phyloP scores from a whole-genome alignment of 2,888 invertebrate species.

The Drosophila trichaetosa region DNA sequence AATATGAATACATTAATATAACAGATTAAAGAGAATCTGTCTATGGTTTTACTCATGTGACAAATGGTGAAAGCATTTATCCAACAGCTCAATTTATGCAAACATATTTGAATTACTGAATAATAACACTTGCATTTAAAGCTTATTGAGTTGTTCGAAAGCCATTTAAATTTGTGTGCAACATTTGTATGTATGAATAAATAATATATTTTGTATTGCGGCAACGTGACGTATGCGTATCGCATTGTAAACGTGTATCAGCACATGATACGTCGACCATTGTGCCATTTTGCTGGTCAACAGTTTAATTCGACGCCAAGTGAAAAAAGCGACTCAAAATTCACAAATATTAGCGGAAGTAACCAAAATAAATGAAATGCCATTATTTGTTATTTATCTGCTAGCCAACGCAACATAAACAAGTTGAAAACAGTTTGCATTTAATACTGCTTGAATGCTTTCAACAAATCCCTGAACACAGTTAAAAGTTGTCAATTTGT shows the following conservation, averaged over 20 bases:
- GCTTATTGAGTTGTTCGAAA: slow-evolving; percentile 12
- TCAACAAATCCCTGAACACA: slow-evolving; percentile 31
- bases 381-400: background rate
- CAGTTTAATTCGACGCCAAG: slow-evolving; percentile 32
- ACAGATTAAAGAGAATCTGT: background rate
- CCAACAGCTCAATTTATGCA: slow-evolving; percentile 1
- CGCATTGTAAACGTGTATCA: slow-evolving; percentile 16
- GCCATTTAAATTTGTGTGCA: background rate
- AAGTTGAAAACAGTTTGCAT: slow-evolving; percentile 15
- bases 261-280: slow-evolving; percentile 25
- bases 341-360: slow-evolving; percentile 22
- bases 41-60: background rate
- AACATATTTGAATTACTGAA: slow-evolving; percentile 11
- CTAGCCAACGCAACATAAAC: slow-evolving; percentile 10
- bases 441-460: slow-evolving; percentile 22
- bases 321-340: slow-evolving; percentile 14
- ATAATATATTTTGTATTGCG: slow-evolving; percentile 17
- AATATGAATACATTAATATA: background rate
- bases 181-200: background rate
- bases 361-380: slow-evolving; percentile 4
- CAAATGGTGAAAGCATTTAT: slow-evolving; percentile 4
- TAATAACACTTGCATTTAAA: slow-evolving; percentile 18
- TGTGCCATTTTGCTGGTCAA: slow-evolving; percentile 29
- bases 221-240: slow-evolving; percentile 44
- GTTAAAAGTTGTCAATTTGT: slow-evolving; percentile 29